These are phyloP conservation scores for Cyrtodaria siliqua DNA, from an alignment of 2,888 invertebrate species.

Conservation along the genomic window DNA sequence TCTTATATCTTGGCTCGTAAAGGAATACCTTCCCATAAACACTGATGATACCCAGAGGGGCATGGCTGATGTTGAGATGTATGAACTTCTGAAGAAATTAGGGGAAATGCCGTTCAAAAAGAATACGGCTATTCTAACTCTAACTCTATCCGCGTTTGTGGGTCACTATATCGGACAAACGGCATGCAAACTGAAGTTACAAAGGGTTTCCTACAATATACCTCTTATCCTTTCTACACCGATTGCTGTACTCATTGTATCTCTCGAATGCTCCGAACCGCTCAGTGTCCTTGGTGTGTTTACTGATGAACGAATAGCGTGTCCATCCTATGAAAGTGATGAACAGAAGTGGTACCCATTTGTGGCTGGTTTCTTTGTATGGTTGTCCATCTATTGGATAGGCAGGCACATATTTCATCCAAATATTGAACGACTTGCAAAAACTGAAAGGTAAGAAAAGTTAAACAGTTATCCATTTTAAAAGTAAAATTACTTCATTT, in stretches of 20 bases:
- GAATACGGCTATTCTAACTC: conserved; percentile 52
- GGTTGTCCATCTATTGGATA: conserved; percentile 80
- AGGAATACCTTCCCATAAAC: conserved; percentile 15
- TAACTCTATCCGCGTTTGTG: conserved; percentile 63
- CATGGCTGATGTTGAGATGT: conserved; percentile 20
- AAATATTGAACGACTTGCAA: conserved; percentile 79
- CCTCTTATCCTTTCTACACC: conserved; percentile 86
- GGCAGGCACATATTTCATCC: conserved; percentile 82
- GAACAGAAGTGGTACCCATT: conserved; percentile 38
- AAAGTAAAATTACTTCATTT: no score
- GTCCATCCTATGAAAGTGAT: neutral
- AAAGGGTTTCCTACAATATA: conserved; percentile 85
- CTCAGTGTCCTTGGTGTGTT: conserved; percentile 22
- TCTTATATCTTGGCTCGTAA: conserved; percentile 38
- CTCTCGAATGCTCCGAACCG: conserved; percentile 44
- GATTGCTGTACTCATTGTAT: conserved; percentile 60
- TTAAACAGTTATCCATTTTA: no score
- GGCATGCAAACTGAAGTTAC: conserved; percentile 87
- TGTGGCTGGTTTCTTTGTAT: conserved; percentile 65
- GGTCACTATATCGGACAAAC: conserved; percentile 86
- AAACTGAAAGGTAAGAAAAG: conserved; percentile 76
- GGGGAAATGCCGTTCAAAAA: conserved; percentile 14
- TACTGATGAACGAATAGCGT: conserved; percentile 37
- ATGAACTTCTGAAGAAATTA: conserved; percentile 31
- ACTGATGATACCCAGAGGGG: neutral